These are phyloP conservation scores for Fulmarus glacialis DNA, from an alignment of 2,113 vertebrate genomes.

Conservation along the genomic window DNA sequence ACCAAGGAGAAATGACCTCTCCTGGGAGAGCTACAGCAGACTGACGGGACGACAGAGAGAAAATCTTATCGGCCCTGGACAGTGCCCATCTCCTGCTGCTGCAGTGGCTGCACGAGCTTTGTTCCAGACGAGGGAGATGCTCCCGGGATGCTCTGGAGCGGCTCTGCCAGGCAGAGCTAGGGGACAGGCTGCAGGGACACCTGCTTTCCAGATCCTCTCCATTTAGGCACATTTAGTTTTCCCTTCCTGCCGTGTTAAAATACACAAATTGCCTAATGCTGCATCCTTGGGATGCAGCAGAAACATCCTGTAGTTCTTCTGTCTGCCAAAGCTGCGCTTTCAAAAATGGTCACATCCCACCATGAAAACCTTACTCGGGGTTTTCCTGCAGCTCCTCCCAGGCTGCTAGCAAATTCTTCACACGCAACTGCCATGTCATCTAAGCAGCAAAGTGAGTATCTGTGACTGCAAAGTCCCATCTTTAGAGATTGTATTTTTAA, in stretches of 20 bases:
- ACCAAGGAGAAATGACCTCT: neutral
- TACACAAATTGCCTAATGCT: neutral
- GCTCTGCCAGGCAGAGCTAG: neutral
- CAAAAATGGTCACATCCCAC: neutral
- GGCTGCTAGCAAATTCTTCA: neutral
- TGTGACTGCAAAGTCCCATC: neutral
- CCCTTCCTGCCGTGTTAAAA: neutral
- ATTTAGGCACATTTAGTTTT: neutral
- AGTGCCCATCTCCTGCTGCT: accelerated
- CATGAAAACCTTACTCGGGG: neutral
- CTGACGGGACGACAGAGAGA: neutral
- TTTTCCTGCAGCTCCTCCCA: neutral
- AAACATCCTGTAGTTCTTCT: neutral
- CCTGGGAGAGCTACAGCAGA: neutral
- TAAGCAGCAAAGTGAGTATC: neutral
- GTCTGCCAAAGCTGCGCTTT: neutral
- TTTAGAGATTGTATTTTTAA: neutral
- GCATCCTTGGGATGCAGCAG: neutral
- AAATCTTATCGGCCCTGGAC: accelerated
- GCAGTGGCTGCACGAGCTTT: neutral
- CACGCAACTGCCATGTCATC: neutral
- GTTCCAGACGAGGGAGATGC: neutral
- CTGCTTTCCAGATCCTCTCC: neutral
- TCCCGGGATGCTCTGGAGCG: neutral
- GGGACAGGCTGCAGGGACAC: neutral